phyloP scores from a whole-genome alignment of 2,113 vertebrate genomes.

The Hepsetus odoe region DNA sequence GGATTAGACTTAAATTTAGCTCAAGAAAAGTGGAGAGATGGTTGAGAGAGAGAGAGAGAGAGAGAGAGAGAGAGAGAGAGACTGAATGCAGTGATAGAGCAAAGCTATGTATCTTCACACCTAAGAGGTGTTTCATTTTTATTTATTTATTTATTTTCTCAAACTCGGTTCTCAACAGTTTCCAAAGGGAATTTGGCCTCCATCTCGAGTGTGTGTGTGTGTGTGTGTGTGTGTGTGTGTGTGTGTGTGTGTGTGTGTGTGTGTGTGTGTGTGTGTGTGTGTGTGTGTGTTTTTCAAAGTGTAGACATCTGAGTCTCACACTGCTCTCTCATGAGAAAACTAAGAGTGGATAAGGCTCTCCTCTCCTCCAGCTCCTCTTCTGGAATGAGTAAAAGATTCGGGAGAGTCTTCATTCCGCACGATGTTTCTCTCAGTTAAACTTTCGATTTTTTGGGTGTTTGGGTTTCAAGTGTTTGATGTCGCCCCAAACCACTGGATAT shows the following conservation, averaged over 20 bases:
- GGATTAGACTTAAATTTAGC: too few relatives aligned
- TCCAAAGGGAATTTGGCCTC: constrained; percentile 26
- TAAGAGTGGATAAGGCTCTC: not conserved
- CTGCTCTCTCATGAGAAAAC: not conserved
- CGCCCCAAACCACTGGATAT: not conserved
- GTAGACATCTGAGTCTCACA: not conserved
- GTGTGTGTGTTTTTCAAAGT: not conserved
- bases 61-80: constrained; percentile 12
- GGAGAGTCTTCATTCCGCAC: not conserved
- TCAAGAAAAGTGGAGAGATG: not conserved
- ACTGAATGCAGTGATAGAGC: not conserved
- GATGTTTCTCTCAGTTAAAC: not conserved
- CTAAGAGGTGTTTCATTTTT: constrained; percentile 17
- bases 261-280: not conserved
- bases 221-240: not conserved
- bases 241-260: constrained; percentile 7
- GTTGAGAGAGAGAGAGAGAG: constrained; percentile 1
- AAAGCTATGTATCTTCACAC: constrained; percentile 41
- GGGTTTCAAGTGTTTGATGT: not conserved
- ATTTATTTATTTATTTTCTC: too few relatives aligned
- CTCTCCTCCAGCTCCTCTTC: not conserved
- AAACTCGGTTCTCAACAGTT: constrained; percentile 8
- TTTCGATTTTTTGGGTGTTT: not conserved
- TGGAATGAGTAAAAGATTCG: not conserved
- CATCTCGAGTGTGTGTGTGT: not conserved